Evolutionary conservation across 2,888 invertebrate species (phyloP).

Genomic region (Cancer borealis): DNA sequence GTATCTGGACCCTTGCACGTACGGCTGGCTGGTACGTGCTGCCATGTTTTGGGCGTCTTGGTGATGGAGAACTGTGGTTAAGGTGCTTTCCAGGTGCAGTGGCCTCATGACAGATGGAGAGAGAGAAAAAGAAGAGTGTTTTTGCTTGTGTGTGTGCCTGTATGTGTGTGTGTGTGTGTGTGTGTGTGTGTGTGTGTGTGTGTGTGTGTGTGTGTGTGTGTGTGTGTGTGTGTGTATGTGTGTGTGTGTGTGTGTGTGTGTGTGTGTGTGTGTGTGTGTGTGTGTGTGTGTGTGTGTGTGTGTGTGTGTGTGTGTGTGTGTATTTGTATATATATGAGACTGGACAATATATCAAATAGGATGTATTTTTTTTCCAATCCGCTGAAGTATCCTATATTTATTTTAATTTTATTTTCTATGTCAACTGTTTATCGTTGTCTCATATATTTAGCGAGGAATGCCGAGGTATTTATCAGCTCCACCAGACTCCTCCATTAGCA

Average conservation of each 20-base stretch:
- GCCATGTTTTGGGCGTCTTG: not conserved
- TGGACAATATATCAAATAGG: not conserved
- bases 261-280: too few relatives aligned
- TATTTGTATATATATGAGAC: not conserved
- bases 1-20: too few relatives aligned
- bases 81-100: not conserved
- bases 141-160: not conserved
- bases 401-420: not conserved
- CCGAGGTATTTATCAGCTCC: constrained; percentile 13
- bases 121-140: not conserved
- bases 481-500: constrained; percentile 28
- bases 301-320: not conserved
- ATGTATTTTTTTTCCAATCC: not conserved
- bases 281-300: not conserved
- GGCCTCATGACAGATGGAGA: not conserved
- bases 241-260: too few relatives aligned
- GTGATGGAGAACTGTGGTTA: not conserved
- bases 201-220: not conserved
- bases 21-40: too few relatives aligned
- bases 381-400: not conserved
- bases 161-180: not conserved
- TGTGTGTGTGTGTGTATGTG: too few relatives aligned
- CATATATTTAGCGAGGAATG: constrained; percentile 12
- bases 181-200: constrained; percentile 7
- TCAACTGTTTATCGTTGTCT: constrained; percentile 16